Percentiles rank a stretch among this genome's conserved stretches.
Evolutionary conservation across 2,113 vertebrate species (phyloP).

Genomic region (Chiloscyllium plagiosum): DNA sequence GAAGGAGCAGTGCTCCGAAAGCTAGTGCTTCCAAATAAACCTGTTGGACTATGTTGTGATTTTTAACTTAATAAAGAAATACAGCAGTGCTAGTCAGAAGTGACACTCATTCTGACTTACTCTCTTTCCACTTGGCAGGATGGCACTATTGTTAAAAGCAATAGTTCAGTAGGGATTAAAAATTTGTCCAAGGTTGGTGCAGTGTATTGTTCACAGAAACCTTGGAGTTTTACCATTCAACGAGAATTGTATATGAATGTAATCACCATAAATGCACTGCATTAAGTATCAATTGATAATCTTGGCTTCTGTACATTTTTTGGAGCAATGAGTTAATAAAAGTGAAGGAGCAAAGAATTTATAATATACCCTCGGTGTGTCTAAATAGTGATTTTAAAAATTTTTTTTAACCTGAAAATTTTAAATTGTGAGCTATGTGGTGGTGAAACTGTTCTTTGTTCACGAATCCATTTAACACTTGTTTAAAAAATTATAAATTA

Average conservation of each 20-base stretch:
- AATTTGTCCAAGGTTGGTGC: neutral
- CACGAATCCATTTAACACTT: neutral
- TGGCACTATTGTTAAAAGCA: neutral
- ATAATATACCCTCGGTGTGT: neutral
- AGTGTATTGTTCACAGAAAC: neutral
- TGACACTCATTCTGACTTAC: neutral
- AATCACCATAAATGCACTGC: neutral
- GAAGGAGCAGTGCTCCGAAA: too few relatives aligned
- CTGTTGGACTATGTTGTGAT: too few relatives aligned
- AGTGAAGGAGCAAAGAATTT: neutral
- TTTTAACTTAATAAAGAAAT: neutral
- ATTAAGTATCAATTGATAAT: neutral
- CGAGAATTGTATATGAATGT: neutral
- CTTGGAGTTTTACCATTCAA: neutral
- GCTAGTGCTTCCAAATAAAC: too few relatives aligned
- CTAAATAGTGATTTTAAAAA: neutral
- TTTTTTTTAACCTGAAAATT: neutral
- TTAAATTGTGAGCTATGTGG: too few relatives aligned
- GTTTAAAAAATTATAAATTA: neutral
- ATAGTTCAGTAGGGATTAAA: neutral
- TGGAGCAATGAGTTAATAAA: too few relatives aligned
- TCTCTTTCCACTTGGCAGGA: neutral
- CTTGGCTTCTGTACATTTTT: neutral
- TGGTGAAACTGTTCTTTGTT: too few relatives aligned
- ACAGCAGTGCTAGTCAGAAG: neutral